Evolutionary conservation across 2,888 invertebrate genomes (phyloP).

Genomic region (Epinotia bilunana): DNA sequence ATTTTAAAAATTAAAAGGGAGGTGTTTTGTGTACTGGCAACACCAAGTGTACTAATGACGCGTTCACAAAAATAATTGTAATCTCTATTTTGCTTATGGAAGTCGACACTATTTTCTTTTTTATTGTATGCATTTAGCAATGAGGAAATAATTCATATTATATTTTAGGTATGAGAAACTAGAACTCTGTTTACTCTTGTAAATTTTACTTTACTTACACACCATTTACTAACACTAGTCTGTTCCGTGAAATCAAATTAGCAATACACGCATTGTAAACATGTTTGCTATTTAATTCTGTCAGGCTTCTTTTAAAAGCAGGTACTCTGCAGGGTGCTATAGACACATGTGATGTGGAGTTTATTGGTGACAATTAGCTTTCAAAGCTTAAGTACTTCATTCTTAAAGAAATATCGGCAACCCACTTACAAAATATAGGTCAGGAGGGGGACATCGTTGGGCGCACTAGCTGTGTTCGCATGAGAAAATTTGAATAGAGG

Average conservation of each 20-base stretch:
- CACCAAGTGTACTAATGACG: background rate
- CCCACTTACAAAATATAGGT: conserved; percentile 21
- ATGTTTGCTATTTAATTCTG: conserved; percentile 6
- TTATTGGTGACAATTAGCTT: no score
- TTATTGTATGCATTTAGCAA: background rate
- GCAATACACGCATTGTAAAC: background rate
- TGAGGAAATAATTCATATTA: background rate
- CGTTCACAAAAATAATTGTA: conserved; percentile 8
- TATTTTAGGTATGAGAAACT: background rate
- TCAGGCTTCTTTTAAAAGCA: conserved; percentile 4
- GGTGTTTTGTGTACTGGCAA: background rate
- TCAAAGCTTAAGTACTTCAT: background rate
- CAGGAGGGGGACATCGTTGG: conserved; percentile 22
- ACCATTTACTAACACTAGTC: background rate
- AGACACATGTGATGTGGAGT: no score
- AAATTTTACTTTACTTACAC: background rate
- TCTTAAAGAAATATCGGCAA: conserved; percentile 16
- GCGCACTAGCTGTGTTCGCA: conserved; percentile 23
- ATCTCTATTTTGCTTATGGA: conserved; percentile 21
- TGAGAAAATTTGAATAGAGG: conserved; percentile 23
- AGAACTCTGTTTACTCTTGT: background rate
- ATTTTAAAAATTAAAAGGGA: background rate
- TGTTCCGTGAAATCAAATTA: background rate
- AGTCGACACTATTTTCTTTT: background rate
- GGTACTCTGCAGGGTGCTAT: no score